These are phyloP conservation scores for Andrena haemorrhoa DNA, from an alignment of 2,888 invertebrate genomes.

Conservation along the genomic window DNA sequence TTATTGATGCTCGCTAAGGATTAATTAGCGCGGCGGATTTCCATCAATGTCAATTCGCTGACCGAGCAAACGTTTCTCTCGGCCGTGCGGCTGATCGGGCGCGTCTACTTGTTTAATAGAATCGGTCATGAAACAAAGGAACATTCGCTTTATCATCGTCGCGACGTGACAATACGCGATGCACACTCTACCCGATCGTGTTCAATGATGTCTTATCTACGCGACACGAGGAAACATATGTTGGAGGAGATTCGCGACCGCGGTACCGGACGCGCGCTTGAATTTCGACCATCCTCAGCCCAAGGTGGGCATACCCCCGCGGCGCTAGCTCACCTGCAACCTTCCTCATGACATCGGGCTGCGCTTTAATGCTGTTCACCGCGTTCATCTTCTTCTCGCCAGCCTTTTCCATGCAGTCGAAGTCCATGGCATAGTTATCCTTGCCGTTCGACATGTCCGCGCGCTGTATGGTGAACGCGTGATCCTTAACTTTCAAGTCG, in stretches of 20 bases:
- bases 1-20: background rate
- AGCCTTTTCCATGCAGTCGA: constrained; percentile 55
- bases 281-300: background rate
- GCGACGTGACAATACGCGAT: background rate
- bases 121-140: constrained; percentile 23
- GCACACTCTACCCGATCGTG: background rate
- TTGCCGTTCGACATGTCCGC: constrained; percentile 67
- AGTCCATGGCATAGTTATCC: constrained; percentile 69
- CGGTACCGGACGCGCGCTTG: background rate
- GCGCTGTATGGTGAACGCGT: constrained; percentile 59
- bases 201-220: background rate
- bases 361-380: constrained; percentile 74
- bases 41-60: constrained; percentile 2
- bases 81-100: background rate
- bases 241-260: constrained; percentile 8
- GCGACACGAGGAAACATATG: constrained; percentile 20
- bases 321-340: constrained; percentile 75
- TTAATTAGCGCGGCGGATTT: constrained; percentile 23
- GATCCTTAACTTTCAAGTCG: constrained; percentile 48
- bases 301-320: too few relatives aligned
- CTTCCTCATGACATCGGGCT: constrained; percentile 75
- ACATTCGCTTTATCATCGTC: constrained; percentile 24
- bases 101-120: background rate
- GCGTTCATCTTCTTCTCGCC: constrained; percentile 67
- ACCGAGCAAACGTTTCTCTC: background rate